Percentiles rank a stretch among this genome's conserved stretches.
Evolutionary conservation across 2,113 vertebrate species (phyloP).

Genomic region (Atractosteus spatula): DNA sequence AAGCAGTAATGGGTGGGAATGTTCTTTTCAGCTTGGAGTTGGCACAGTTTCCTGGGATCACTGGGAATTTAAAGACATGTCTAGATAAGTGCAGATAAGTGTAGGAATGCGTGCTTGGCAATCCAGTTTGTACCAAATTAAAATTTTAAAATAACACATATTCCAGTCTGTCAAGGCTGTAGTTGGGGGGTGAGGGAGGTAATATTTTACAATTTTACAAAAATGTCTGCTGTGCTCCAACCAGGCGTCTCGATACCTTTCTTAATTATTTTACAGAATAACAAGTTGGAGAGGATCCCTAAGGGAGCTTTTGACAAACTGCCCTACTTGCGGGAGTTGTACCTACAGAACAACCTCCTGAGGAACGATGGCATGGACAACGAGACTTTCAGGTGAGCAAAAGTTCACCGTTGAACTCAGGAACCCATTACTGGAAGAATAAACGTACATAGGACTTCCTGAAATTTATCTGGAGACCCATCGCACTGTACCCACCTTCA

Average conservation of each 20-base stretch:
- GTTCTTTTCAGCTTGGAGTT: too few species aligned
- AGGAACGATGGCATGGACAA: slow-evolving; percentile 90
- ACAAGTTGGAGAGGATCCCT: slow-evolving; percentile 92
- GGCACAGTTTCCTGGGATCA: too few species aligned
- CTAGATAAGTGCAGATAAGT: too few species aligned
- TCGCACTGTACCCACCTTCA: too few species aligned
- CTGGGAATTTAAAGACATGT: too few species aligned
- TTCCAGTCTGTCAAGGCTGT: not conserved
- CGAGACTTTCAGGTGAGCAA: slow-evolving; percentile 83
- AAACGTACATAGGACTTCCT: too few species aligned
- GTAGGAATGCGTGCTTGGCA: too few species aligned
- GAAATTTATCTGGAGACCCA: too few species aligned
- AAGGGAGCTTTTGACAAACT: slow-evolving; percentile 81
- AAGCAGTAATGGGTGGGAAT: too few species aligned
- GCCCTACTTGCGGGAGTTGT: slow-evolving; percentile 81
- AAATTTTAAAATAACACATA: not conserved
- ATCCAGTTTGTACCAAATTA: not conserved
- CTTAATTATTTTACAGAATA: slow-evolving; percentile 67
- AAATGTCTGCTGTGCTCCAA: not conserved
- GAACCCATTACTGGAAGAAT: not conserved
- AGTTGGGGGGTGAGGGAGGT: not conserved
- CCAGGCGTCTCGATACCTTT: too few species aligned
- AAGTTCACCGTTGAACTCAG: slow-evolving; percentile 3
- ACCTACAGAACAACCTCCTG: slow-evolving; percentile 91
- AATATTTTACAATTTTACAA: not conserved